Percentiles rank a stretch among this genome's conserved stretches.
These are phyloP conservation scores for Corythornis vintsioides DNA, from an alignment of 2,113 vertebrate genomes.

Conservation along the genomic window DNA sequence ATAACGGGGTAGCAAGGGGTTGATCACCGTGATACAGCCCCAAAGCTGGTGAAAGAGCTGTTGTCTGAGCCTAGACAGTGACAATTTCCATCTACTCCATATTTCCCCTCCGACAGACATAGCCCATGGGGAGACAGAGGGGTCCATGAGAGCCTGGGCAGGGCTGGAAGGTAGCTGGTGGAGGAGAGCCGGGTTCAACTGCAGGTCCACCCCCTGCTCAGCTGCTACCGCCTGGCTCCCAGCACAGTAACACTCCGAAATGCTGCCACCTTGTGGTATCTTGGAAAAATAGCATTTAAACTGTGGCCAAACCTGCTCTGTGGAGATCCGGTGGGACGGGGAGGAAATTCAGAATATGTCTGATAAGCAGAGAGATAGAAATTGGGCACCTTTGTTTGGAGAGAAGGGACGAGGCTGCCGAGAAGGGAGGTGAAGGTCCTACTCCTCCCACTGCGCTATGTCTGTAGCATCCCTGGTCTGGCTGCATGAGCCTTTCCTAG, in stretches of 20 bases:
- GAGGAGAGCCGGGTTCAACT: not conserved
- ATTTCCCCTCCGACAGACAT: not conserved
- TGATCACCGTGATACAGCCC: not conserved
- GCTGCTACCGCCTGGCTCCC: not conserved
- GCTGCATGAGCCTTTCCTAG: not conserved
- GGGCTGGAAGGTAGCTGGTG: not conserved
- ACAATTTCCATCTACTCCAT: not conserved
- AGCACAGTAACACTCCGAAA: not conserved
- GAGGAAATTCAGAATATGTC: not conserved
- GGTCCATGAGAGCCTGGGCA: too few species aligned
- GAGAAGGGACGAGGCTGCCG: not conserved
- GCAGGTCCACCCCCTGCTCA: not conserved
- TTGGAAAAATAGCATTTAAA: not conserved
- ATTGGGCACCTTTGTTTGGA: fast-evolving
- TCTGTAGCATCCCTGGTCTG: not conserved
- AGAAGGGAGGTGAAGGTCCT: not conserved
- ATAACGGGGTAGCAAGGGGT: fast-evolving
- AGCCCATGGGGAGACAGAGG: not conserved
- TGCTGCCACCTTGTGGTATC: conserved; percentile 62
- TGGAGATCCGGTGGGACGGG: not conserved
- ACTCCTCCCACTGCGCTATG: not conserved
- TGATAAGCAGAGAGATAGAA: not conserved
- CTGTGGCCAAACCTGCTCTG: not conserved
- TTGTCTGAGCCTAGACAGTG: not conserved
- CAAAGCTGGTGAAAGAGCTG: not conserved